Percentiles rank a stretch among this genome's conserved stretches.
Conservation (phyloP, 1,140 invertebrate species). For the Phortica variegata region DNA sequence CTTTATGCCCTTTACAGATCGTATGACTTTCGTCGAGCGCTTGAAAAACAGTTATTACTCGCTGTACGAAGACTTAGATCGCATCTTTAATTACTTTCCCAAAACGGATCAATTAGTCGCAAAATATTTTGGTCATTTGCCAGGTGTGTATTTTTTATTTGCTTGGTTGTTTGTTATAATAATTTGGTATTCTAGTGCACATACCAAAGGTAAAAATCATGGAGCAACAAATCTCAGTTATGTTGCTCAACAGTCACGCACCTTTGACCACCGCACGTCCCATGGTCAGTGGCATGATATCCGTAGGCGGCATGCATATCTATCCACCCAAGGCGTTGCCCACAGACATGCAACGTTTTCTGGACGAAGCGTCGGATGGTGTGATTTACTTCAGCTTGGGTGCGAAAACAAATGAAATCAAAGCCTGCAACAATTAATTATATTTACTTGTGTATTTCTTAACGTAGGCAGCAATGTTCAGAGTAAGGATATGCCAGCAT, state of each 20-base stretch:
- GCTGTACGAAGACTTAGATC: constrained; percentile 33
- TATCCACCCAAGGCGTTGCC: constrained; percentile 49
- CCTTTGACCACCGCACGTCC: constrained; percentile 44
- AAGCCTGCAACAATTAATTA: not conserved
- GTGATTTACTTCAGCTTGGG: constrained; percentile 65
- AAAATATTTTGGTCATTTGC: constrained; percentile 45
- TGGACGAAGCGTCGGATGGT: constrained; percentile 59
- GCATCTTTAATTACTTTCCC: constrained; percentile 37
- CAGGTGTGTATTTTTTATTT: constrained; percentile 24
- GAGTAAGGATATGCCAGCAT: constrained; percentile 56
- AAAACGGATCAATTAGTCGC: constrained; percentile 49
- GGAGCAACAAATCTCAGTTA: constrained; percentile 58
- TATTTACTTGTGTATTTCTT: not conserved
- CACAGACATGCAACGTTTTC: constrained; percentile 49
- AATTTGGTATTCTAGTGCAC: constrained; percentile 27
- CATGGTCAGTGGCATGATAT: constrained; percentile 36
- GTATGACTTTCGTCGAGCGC: constrained; percentile 57
- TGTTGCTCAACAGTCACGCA: constrained; percentile 52
- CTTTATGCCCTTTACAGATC: constrained; percentile 39
- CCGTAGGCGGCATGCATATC: constrained; percentile 55
- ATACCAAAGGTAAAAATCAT: constrained; percentile 59
- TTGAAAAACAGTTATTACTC: constrained; percentile 36
- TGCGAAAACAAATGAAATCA: constrained; percentile 2
- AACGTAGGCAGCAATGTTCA: constrained; percentile 50
- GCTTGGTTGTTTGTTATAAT: not conserved